Conservation (phyloP, 2,797 vertebrate genomes). For the Typhlichthys eigenmanni region DNA sequence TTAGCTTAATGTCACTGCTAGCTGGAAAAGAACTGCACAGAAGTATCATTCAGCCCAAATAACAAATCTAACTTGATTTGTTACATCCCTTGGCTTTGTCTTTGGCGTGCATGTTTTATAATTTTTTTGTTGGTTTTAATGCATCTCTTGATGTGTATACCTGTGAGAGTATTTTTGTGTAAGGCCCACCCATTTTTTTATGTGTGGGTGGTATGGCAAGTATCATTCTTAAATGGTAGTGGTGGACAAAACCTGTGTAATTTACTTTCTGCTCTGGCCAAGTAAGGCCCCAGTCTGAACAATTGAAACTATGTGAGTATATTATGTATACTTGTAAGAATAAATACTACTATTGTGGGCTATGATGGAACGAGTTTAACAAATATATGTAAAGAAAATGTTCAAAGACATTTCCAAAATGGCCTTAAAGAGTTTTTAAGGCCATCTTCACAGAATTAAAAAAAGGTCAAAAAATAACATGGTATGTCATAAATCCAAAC, state of each 20-base stretch:
- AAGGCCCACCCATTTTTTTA: constrained; percentile 38
- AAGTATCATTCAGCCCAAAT: constrained; percentile 33
- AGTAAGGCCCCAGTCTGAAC: constrained; percentile 43
- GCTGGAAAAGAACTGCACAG: constrained; percentile 25
- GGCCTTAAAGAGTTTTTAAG: constrained; percentile 79
- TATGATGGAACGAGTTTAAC: constrained; percentile 68
- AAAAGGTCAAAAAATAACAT: constrained; percentile 42
- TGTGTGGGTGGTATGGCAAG: constrained; percentile 50
- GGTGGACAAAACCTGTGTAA: constrained; percentile 44
- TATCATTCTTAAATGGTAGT: constrained; percentile 20
- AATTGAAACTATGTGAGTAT: constrained; percentile 47
- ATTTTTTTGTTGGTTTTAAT: constrained; percentile 47
- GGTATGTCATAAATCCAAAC: constrained; percentile 30
- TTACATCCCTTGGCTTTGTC: constrained; percentile 37
- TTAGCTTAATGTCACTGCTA: constrained; percentile 40
- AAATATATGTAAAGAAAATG: constrained; percentile 67
- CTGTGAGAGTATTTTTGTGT: constrained; percentile 49
- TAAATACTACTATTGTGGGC: constrained; percentile 61
- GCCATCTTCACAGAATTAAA: constrained; percentile 72
- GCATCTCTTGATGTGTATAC: constrained; percentile 56
- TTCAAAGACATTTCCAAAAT: constrained; percentile 74
- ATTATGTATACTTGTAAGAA: constrained; percentile 58
- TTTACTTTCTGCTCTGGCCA: constrained; percentile 43
- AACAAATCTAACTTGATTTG: constrained; percentile 37
- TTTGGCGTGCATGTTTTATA: constrained; percentile 59